Evolutionary conservation across 2,113 vertebrate species (phyloP).

Genomic region (Pleuronectes platessa): DNA sequence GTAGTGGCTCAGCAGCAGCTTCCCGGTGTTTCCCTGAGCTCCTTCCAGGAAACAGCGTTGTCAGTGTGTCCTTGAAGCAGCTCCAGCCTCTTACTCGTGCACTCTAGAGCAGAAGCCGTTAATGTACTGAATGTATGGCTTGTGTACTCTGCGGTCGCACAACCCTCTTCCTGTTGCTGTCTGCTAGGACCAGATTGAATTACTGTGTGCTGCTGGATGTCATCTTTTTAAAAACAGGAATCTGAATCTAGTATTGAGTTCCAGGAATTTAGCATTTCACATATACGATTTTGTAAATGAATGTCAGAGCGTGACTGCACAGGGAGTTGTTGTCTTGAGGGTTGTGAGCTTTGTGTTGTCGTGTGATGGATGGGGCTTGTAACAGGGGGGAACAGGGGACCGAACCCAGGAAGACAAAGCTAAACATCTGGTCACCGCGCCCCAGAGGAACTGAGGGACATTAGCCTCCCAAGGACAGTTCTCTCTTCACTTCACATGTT

Average conservation of each 20-base stretch:
- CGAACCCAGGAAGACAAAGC: too few relatives aligned
- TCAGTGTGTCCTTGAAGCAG: too few relatives aligned
- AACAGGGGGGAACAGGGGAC: too few relatives aligned
- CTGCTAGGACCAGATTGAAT: not conserved
- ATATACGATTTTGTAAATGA: too few relatives aligned
- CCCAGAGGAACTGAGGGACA: constrained; percentile 36
- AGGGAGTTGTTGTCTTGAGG: not conserved
- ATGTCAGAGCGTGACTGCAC: not conserved
- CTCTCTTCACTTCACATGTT: too few relatives aligned
- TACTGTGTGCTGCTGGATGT: not conserved
- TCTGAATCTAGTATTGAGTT: not conserved
- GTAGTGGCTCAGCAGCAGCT: too few relatives aligned
- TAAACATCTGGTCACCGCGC: constrained; percentile 39
- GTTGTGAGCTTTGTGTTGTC: not conserved
- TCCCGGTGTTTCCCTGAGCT: too few relatives aligned
- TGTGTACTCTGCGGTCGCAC: not conserved
- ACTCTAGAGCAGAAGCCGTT: too few relatives aligned
- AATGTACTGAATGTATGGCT: not conserved
- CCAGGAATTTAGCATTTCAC: not conserved
- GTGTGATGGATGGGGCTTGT: constrained; percentile 41
- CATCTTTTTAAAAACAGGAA: not conserved
- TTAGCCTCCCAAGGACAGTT: constrained; percentile 8
- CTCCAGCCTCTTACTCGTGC: too few relatives aligned
- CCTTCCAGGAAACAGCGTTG: too few relatives aligned
- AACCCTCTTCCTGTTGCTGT: not conserved